Evolutionary conservation across 2,888 invertebrate genomes (phyloP).

Genomic region (Marronus borbonicus): DNA sequence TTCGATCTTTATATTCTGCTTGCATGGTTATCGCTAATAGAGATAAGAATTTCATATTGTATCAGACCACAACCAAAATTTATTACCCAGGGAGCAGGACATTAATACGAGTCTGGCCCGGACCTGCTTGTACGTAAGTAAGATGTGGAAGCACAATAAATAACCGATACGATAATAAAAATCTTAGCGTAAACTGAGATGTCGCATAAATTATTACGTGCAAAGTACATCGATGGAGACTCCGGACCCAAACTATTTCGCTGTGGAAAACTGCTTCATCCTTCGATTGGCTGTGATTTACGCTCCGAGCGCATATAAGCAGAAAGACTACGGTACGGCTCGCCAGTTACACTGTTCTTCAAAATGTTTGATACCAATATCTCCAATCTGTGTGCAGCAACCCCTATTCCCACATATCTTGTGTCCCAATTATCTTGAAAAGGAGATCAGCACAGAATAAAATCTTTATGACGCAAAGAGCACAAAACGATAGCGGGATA

Average conservation of each 20-base stretch:
- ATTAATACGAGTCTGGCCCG: slow-evolving; percentile 5
- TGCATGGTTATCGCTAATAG: not conserved
- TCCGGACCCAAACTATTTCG: slow-evolving; percentile 23
- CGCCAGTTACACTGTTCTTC: not conserved
- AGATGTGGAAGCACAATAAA: slow-evolving; percentile 31
- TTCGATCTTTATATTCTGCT: not conserved
- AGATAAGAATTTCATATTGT: slow-evolving; percentile 12
- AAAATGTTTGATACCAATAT: too few relatives aligned
- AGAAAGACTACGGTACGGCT: not conserved
- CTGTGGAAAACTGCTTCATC: slow-evolving; percentile 34
- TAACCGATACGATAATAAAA: slow-evolving; percentile 43
- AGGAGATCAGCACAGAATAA: too few relatives aligned
- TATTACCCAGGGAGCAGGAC: not conserved
- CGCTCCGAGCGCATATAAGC: slow-evolving; percentile 1
- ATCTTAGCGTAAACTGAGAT: slow-evolving; percentile 41
- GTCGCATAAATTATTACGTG: slow-evolving; percentile 44
- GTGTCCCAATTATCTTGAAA: too few relatives aligned
- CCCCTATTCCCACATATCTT: too few relatives aligned
- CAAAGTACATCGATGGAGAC: slow-evolving; percentile 25
- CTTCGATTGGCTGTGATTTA: slow-evolving; percentile 43
- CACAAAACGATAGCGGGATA: too few relatives aligned
- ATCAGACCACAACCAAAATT: slow-evolving; percentile 20
- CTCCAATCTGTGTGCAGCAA: too few relatives aligned
- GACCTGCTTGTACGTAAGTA: slow-evolving; percentile 15
- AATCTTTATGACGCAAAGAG: too few relatives aligned